phyloP scores from a whole-genome alignment of 2,888 invertebrate species.

The Drosophila birchii region DNA sequence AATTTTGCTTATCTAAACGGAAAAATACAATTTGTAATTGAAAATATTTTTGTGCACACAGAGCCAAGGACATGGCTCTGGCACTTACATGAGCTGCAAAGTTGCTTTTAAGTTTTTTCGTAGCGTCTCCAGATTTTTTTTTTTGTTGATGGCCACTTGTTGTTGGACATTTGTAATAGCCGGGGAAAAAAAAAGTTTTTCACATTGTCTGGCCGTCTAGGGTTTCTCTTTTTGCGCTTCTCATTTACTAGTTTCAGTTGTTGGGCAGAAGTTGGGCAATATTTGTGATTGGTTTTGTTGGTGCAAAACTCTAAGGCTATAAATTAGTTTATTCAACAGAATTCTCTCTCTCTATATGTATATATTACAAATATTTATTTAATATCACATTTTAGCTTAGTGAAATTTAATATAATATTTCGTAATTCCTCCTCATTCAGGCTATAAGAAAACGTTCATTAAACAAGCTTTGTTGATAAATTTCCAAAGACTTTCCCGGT shows the following conservation, averaged over 20 bases:
- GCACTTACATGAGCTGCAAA: constrained; percentile 36
- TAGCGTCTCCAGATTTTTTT: constrained; percentile 17
- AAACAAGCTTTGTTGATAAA: background rate
- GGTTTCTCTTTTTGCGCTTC: constrained; percentile 7
- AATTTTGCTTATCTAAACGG: constrained; percentile 79
- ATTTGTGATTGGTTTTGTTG: constrained; percentile 26
- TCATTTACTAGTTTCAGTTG: constrained; percentile 19
- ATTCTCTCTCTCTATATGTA: background rate
- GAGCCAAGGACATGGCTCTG: constrained; percentile 10
- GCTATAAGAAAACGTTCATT: background rate
- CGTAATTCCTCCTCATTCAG: background rate
- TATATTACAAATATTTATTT: background rate
- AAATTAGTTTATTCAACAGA: too few species aligned
- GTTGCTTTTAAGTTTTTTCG: constrained; percentile 54
- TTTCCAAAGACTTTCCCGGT: background rate
- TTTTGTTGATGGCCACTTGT: constrained; percentile 36
- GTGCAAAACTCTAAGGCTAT: too few species aligned
- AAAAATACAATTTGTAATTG: constrained; percentile 80
- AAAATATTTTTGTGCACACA: constrained; percentile 72
- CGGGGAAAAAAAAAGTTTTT: constrained; percentile 14
- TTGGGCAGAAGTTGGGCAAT: constrained; percentile 27
- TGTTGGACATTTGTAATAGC: constrained; percentile 42
- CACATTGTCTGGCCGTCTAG: constrained; percentile 21
- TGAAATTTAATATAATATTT: constrained; percentile 1
- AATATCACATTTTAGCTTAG: background rate